Conservation (phyloP, 2,888 invertebrate species). For the Meta bourneti region DNA sequence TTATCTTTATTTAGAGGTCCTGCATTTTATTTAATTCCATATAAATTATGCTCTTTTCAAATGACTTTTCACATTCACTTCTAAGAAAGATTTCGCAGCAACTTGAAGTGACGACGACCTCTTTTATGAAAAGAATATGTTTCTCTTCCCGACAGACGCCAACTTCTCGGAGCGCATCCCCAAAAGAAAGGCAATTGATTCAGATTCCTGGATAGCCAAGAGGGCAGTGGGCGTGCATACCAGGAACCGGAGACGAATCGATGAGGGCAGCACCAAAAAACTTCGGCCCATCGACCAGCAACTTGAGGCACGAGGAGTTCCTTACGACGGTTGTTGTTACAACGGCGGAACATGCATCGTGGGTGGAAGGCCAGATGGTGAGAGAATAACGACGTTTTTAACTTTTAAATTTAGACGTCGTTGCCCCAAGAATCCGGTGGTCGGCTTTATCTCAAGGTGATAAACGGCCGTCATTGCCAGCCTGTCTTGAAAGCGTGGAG, state of each 20-base stretch:
- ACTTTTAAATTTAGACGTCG: no score
- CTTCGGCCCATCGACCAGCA: slow-evolving; percentile 22
- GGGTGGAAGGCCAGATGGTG: slow-evolving; percentile 6
- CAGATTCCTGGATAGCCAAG: slow-evolving; percentile 10
- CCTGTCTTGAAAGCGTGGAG: no score
- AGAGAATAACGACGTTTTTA: neutral
- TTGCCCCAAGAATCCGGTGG: no score
- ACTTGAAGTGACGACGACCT: no score
- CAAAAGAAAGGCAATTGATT: slow-evolving; percentile 18
- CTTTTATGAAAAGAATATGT: neutral
- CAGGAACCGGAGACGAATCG: slow-evolving; percentile 32
- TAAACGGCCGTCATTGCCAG: no score
- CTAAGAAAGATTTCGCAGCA: no score
- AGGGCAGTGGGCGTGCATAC: neutral
- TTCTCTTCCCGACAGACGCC: neutral
- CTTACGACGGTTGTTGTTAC: slow-evolving; percentile 40
- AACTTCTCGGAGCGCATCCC: neutral
- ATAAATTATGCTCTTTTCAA: no score
- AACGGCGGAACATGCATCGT: slow-evolving; percentile 51
- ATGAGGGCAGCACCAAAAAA: slow-evolving; percentile 18
- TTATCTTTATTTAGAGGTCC: no score
- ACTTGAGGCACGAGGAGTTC: slow-evolving; percentile 4
- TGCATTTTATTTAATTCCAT: no score
- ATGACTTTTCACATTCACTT: no score
- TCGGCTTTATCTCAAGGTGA: no score